Base-by-base conservation (phyloP, 1,140 invertebrate species). In the Drosophila suzukii region DNA sequence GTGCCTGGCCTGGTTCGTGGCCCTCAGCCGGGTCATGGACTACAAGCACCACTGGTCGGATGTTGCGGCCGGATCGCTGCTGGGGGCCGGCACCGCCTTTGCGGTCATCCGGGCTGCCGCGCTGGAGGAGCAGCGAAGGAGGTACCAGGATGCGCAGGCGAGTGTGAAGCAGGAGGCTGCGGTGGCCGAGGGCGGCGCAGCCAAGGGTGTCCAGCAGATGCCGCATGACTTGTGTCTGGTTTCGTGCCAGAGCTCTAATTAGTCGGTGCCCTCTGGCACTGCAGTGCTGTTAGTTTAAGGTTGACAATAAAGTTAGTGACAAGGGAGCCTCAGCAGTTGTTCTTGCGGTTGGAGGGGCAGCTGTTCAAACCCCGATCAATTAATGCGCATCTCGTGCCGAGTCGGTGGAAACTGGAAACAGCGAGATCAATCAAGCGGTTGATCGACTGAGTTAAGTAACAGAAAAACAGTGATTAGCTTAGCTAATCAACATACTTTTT, bases 21-120 rank as follows among this genome's bases (percentile, higher is more conserved):
- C 95, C 20, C 94, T 98, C 93, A 96, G 97, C 8, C 94, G 98
- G 47, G 95, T 99, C 39, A 97, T 97, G n/a, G 97, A 99, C 93
- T 98, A 98, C 93, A 99, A 99, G 93, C 98, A 99, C 93, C 98
- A 99, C 91, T 98, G 97, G 90, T 91, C 88, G 85, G 95, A 95
- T 92, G 94, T 95, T 46, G 91, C 94, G 12, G 93, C 93, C 60
- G 95, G 94, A 0, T 93, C 94, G 61, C 75, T 86, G 44, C 92
- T 95, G 70, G 95, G 94, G 3, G 77, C 93, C 24, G 77, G 93
- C 13, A 92, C 92, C 54, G 94, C 94, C 58, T 61, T 94, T 77
- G 81, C 94, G 78, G 93, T 94, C 57, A 93, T 94, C 75, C 93
- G 93, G 93, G 74, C 50, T 10, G 81, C 84, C 10, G 62, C 43